Conservation (phyloP, 2,888 invertebrate species). For the Hylaea fasciaria region DNA sequence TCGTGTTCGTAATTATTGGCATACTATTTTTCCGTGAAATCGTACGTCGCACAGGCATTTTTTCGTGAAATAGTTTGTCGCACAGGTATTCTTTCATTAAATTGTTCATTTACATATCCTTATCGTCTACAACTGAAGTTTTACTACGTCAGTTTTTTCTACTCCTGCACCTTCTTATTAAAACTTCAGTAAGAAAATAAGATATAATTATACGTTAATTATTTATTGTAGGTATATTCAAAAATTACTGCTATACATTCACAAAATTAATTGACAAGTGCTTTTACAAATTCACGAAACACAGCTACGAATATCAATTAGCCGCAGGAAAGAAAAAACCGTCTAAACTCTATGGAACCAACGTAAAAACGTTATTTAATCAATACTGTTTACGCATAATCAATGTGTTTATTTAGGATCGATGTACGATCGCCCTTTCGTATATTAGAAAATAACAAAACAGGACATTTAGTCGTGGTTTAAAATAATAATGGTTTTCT, state of each 20-base stretch:
- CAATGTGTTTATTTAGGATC: constrained; percentile 49
- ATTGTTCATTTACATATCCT: too few relatives aligned
- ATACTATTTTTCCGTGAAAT: too few relatives aligned
- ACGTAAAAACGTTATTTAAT: constrained; percentile 41
- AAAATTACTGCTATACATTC: not conserved
- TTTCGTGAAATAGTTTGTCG: too few relatives aligned
- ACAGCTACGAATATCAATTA: constrained; percentile 33
- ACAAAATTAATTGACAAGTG: constrained; percentile 4
- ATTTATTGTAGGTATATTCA: too few relatives aligned
- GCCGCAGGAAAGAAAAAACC: constrained; percentile 33
- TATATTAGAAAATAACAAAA: constrained; percentile 18
- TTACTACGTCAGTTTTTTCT: too few relatives aligned
- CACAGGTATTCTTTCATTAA: too few relatives aligned
- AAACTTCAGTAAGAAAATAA: too few relatives aligned
- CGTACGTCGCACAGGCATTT: too few relatives aligned
- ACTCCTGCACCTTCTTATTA: too few relatives aligned
- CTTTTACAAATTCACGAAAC: not conserved
- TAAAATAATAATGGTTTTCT: constrained; percentile 6
- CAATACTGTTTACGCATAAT: constrained; percentile 43
- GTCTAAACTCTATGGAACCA: constrained; percentile 41
- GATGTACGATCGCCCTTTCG: constrained; percentile 14
- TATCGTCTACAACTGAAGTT: too few relatives aligned
- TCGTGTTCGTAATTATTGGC: too few relatives aligned
- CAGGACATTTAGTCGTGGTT: constrained; percentile 9
- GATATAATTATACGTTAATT: too few relatives aligned